Evolutionary conservation across 2,113 vertebrate species (phyloP).

Genomic region (Thomomys bottae): DNA sequence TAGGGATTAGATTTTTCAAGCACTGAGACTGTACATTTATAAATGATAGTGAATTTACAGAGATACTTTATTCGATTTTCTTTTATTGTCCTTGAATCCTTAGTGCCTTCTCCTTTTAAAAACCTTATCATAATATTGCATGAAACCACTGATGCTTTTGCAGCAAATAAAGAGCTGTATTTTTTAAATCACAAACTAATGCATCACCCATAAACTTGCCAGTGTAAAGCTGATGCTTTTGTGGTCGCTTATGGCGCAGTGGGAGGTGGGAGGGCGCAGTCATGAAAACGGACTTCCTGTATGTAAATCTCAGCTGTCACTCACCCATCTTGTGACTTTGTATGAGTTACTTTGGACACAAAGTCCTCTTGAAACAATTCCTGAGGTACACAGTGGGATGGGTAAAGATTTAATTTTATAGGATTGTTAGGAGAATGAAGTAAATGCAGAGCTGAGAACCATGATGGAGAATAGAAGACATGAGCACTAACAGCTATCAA

Average conservation of each 20-base stretch:
- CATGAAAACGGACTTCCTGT: background rate
- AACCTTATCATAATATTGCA: background rate
- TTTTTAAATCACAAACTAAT: background rate
- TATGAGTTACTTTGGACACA: background rate
- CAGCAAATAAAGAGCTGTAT: background rate
- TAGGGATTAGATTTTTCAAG: too few relatives aligned
- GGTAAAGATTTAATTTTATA: background rate
- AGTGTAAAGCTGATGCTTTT: background rate
- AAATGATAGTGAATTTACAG: background rate
- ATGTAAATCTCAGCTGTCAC: background rate
- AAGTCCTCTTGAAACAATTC: background rate
- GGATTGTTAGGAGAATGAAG: background rate
- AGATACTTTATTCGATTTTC: background rate
- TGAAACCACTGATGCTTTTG: background rate
- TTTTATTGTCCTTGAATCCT: conserved; percentile 11
- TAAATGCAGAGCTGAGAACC: background rate
- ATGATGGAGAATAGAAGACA: background rate
- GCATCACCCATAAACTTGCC: background rate
- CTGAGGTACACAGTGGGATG: background rate
- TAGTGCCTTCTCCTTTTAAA: background rate
- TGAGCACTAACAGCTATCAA: background rate
- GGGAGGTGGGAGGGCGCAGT: background rate
- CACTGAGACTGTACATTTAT: background rate
- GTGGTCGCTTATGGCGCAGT: background rate
- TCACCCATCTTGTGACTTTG: background rate